Base-by-base conservation (phyloP, 2,113 vertebrate genomes). In the Sakesphorus luctuosus region DNA sequence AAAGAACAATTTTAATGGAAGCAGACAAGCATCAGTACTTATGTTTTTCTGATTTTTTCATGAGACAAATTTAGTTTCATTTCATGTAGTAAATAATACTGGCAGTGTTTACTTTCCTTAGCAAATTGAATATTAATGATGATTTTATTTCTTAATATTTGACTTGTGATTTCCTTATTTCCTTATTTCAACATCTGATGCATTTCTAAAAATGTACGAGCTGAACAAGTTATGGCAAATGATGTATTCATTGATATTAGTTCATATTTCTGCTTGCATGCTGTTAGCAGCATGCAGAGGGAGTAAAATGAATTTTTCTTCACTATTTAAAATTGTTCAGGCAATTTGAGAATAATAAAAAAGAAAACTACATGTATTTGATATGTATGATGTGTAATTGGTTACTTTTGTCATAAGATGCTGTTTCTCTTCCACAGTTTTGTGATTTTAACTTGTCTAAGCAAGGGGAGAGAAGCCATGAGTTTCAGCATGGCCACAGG, bases 351-450 rank as follows among this genome's bases (percentile, higher is more conserved):
- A 84, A 76, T 33, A 89, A 65, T 28, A 14, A 47, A 72, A 82
- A 73, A 40, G 2, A 28, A 52, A 49, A 38, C 25, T 18, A 0
- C 10, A 53, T 2, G 0, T 47, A 18, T 68, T 90, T 77, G 6
- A n/a, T 26, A 43, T 2, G 6, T 47, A 23, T 40, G 38, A n/a
- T 35, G 4, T 61, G 7, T 76, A 46, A n/a, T 46, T 61, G 0
- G 4, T 74, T 81, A 59, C 16, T 26, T 84, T 46, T 74, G 8
- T 47, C 21, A 67, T 5, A 4, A 2, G 1, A 31, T 40, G 7
- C 3, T 71, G 2, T 29, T 92, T 79, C 50, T 81, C 16, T 63
- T 80, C 46, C 1, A 3, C 47, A 6, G 29, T 40, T 94, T 84
- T 75, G 24, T 52, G 44, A 35, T 2, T 47, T 10, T 11, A 52